Percentiles rank a stretch among this genome's conserved stretches.
Evolutionary conservation across 1,140 invertebrate genomes (phyloP).

Genomic region (Drosophila orena): DNA sequence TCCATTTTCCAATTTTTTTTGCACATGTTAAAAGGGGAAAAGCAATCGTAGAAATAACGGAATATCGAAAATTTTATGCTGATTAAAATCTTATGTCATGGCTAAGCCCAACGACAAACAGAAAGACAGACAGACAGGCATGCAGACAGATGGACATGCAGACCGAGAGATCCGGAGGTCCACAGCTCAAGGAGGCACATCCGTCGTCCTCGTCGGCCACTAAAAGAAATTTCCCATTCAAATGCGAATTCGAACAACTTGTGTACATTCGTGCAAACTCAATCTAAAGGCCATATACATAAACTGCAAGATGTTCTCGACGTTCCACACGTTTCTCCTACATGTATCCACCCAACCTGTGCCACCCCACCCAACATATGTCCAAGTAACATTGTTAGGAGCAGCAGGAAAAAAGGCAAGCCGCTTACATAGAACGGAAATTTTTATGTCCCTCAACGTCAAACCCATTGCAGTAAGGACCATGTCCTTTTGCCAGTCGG

Average conservation of each 20-base stretch:
- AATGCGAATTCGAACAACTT: slow-evolving; percentile 63
- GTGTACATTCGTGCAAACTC: slow-evolving; percentile 71
- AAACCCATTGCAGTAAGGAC: slow-evolving; percentile 65
- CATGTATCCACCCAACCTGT: slow-evolving; percentile 12
- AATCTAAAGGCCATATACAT: slow-evolving; percentile 76
- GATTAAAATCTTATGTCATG: slow-evolving; percentile 77
- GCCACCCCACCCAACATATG: slow-evolving; percentile 30
- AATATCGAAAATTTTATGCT: slow-evolving; percentile 72
- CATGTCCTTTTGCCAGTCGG: slow-evolving; percentile 26
- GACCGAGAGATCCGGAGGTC: slow-evolving; percentile 2
- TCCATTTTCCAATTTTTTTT: slow-evolving; percentile 20
- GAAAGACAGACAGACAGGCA: slow-evolving; percentile 27
- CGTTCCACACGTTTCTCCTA: slow-evolving; percentile 37
- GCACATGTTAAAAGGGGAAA: slow-evolving; percentile 20
- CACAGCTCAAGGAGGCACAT: slow-evolving; percentile 57
- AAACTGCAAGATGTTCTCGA: slow-evolving; percentile 74
- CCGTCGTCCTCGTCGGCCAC: slow-evolving; percentile 57
- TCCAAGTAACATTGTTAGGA: slow-evolving; percentile 59
- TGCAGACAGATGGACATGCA: neutral
- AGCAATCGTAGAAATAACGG: slow-evolving; percentile 38
- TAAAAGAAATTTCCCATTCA: slow-evolving; percentile 74
- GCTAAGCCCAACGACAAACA: slow-evolving; percentile 40
- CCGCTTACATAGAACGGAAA: slow-evolving; percentile 62
- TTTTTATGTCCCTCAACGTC: slow-evolving; percentile 81
- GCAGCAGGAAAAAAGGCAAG: slow-evolving; percentile 30